Percentiles rank a stretch among this genome's conserved stretches.
Conservation (phyloP, 2,888 invertebrate genomes). For the Alloplasta piceator region DNA sequence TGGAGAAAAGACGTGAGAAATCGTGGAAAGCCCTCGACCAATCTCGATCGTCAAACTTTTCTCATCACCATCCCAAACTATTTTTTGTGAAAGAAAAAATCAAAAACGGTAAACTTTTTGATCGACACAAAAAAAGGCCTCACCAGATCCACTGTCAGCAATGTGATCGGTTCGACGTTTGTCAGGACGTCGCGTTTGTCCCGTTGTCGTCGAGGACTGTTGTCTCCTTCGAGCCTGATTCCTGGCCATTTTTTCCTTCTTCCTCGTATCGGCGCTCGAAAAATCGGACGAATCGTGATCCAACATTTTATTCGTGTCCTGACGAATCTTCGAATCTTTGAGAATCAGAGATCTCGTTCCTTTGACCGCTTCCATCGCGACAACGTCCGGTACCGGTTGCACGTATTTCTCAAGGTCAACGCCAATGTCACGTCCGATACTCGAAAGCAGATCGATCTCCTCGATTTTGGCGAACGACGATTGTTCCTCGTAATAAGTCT, state of each 20-base stretch:
- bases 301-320: conserved; percentile 79
- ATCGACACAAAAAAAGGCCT: too few relatives aligned
- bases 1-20: too few relatives aligned
- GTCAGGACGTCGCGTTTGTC: conserved; percentile 81
- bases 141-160: conserved; percentile 73
- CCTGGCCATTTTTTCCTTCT: conserved; percentile 85
- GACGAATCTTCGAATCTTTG: conserved; percentile 67
- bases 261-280: conserved; percentile 83
- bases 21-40: too few relatives aligned
- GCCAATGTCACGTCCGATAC: conserved; percentile 79
- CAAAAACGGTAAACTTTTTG: too few relatives aligned
- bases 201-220: conserved; percentile 82
- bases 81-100: too few relatives aligned
- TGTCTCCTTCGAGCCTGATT: conserved; percentile 83
- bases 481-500: conserved; percentile 72
- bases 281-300: conserved; percentile 75
- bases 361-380: conserved; percentile 77
- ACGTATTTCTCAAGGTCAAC: conserved; percentile 80
- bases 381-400: conserved; percentile 81
- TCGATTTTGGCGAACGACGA: conserved; percentile 77
- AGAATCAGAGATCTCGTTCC: conserved; percentile 53
- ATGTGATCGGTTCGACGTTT: conserved; percentile 74
- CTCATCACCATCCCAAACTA: too few relatives aligned
- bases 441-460: conserved; percentile 81
- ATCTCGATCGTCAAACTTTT: too few relatives aligned